A percentile compares a stretch with the other conserved stretches of the same genome.
Evolutionary conservation across 2,888 invertebrate genomes (phyloP).

Genomic region (Hypsopygia costalis): DNA sequence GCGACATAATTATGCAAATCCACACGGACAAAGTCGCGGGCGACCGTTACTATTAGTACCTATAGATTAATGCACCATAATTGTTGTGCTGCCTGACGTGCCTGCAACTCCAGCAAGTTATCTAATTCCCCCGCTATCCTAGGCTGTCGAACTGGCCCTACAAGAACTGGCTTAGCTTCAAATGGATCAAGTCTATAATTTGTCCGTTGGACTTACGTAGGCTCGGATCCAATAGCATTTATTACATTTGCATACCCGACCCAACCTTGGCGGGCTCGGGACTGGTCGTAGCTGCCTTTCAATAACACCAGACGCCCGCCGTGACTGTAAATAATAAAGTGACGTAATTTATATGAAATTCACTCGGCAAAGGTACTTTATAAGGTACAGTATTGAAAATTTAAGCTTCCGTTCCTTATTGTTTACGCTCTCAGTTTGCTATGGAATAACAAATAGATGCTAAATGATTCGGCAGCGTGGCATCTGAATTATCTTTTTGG

Average conservation of each 20-base stretch:
- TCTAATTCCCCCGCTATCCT: conserved; percentile 17
- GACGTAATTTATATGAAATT: conserved; percentile 30
- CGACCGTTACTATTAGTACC: too few relatives aligned
- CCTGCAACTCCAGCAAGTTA: not conserved
- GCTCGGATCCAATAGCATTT: conserved; percentile 19
- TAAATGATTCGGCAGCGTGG: conserved; percentile 14
- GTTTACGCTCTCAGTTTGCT: conserved; percentile 24
- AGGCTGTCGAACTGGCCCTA: conserved; percentile 29
- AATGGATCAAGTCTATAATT: conserved; percentile 38
- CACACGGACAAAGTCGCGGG: too few relatives aligned
- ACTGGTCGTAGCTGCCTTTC: conserved; percentile 20
- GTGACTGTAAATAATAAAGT: conserved; percentile 24
- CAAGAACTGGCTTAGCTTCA: conserved; percentile 27
- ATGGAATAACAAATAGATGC: conserved; percentile 33
- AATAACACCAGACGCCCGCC: conserved; percentile 17
- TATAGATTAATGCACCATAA: too few relatives aligned
- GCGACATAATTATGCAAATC: too few relatives aligned
- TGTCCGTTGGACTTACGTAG: conserved; percentile 26
- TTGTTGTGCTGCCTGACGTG: too few relatives aligned
- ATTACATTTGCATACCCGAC: conserved; percentile 36
- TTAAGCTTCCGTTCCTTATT: conserved; percentile 36
- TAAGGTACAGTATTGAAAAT: conserved; percentile 21
- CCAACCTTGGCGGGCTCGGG: conserved; percentile 36
- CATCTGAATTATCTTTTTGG: too few relatives aligned
- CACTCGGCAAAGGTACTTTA: conserved; percentile 11